These are phyloP conservation scores for Heliocidaris erythrogramma DNA, from an alignment of 35 echinoderm and acorn worm species.

Conservation along the genomic window DNA sequence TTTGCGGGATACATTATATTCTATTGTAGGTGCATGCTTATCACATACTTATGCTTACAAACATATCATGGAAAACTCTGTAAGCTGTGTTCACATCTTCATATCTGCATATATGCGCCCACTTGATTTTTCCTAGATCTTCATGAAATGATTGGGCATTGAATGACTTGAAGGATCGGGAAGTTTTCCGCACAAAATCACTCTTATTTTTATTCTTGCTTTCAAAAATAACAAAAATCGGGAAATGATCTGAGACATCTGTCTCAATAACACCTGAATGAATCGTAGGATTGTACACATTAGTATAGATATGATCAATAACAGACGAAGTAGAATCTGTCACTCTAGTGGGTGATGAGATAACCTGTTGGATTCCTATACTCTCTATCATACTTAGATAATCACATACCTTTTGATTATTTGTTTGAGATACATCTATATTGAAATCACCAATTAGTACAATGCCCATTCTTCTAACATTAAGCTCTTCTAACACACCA, in stretches of 20 bases:
- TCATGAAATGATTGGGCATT: slow-evolving; percentile 26
- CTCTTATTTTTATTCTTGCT: neutral
- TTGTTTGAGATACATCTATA: slow-evolving; percentile 36
- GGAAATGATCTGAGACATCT: slow-evolving; percentile 25
- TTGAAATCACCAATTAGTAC: slow-evolving; percentile 32
- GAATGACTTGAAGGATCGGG: neutral
- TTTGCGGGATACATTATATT: neutral
- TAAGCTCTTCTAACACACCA: slow-evolving; percentile 8
- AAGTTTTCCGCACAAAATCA: neutral
- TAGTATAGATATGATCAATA: slow-evolving; percentile 26
- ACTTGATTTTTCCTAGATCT: neutral
- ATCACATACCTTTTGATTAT: slow-evolving; percentile 21
- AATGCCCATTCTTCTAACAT: neutral
- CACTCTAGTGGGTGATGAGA: neutral
- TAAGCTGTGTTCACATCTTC: slow-evolving; percentile 4
- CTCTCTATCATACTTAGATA: slow-evolving; percentile 24
- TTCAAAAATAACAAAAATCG: slow-evolving; percentile 27
- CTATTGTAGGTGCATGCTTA: no score
- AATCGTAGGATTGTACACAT: neutral
- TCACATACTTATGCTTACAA: slow-evolving; percentile 27
- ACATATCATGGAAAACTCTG: slow-evolving; percentile 15
- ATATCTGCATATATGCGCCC: neutral
- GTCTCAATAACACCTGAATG: slow-evolving; percentile 33
- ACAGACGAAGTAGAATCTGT: slow-evolving; percentile 11
- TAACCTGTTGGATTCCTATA: slow-evolving; percentile 5